Base-by-base conservation (phyloP, 2,113 vertebrate genomes). In the Prolemur simus region DNA sequence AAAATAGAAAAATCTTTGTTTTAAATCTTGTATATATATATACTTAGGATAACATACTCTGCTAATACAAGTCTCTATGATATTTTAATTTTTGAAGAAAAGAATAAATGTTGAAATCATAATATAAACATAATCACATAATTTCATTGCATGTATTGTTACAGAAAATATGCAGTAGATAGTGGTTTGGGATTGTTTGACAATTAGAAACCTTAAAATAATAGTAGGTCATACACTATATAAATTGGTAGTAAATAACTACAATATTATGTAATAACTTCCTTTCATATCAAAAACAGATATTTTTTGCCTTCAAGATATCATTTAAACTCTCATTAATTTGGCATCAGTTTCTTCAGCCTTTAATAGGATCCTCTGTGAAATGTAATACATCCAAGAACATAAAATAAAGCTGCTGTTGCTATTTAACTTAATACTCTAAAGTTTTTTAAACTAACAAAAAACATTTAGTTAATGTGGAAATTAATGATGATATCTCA, bases 401-500 rank as follows among this genome's bases (percentile, higher is more conserved):
- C 88, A 96, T 23, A 94, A 95, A 96, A 95, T 49, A 96, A 82
- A 96, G 82, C 91, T 97, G 58, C 66, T 94, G 73, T 86, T 97
- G 91, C 85, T 98, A 94, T 98, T 98, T 98, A 98, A 87, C 93
- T 98, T 97, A 95, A 96, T 98, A 98, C 87, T 96, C 93, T 96
- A 96, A 98, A 96, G 95, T 96, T 92, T 91, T 98, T 63, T 29
- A 96, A 92, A 98, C 97, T 97, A 91, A 93, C 89, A 97, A 98
- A 98, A 98, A 98, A 95, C 89, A 95, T 98, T 95, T 87, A 98
- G 96, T 89, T 97, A 21, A 29, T 97, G 83, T 96, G 93, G 93
- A 98, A 98, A 98, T 98, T 98, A 98, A 98, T 98, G 97, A 98
- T 98, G 84, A 45, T 98, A 98, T 98, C 98, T 97, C 82, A 89